Percentiles rank a stretch among this genome's conserved stretches.
Conservation (phyloP, 2,797 vertebrate genomes). For the Falco concolor region DNA sequence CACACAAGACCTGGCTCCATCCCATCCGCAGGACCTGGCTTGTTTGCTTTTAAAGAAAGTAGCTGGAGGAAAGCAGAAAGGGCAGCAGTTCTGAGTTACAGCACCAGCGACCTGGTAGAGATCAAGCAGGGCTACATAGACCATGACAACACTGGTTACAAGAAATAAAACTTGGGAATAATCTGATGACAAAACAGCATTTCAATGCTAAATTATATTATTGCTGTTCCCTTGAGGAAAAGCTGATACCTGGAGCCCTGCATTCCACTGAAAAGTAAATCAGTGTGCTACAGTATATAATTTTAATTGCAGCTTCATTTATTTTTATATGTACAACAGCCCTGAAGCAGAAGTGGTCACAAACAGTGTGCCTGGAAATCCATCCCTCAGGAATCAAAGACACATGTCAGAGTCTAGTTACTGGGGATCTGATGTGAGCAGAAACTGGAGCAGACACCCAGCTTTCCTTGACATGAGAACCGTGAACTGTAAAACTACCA, state of each 20-base stretch:
- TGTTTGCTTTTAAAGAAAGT: not conserved
- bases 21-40: not conserved
- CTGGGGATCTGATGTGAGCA: not conserved
- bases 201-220: not conserved
- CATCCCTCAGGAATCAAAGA: not conserved
- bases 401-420: not conserved
- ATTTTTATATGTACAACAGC: not conserved
- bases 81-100: not conserved
- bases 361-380: not conserved
- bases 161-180: not conserved
- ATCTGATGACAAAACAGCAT: not conserved
- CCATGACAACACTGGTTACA: not conserved
- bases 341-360: not conserved
- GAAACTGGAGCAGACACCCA: not conserved
- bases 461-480: not conserved
- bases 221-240: not conserved
- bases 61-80: not conserved
- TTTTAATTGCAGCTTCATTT: constrained; percentile 22
- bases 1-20: not conserved
- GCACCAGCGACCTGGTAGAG: not conserved
- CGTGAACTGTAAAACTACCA: not conserved
- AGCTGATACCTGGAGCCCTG: not conserved
- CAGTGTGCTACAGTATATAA: not conserved
- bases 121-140: not conserved
- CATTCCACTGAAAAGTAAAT: not conserved